Percentiles rank a stretch among this genome's conserved stretches.
Evolutionary conservation across 1,140 invertebrate genomes (phyloP).

Genomic region (Aphaenogaster rudis): DNA sequence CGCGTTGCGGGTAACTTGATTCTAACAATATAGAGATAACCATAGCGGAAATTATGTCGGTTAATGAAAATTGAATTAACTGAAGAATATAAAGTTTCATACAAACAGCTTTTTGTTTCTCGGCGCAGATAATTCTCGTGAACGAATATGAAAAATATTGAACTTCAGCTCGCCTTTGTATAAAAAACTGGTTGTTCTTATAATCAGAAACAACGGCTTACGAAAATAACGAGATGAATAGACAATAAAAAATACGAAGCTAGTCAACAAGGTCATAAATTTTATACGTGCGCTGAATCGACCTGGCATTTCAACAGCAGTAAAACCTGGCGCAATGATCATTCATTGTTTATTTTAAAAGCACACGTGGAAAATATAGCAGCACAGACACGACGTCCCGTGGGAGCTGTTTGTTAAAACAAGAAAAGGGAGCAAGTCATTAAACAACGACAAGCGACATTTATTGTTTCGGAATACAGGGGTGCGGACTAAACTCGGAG

Average conservation of each 20-base stretch:
- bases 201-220: neutral
- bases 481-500: neutral
- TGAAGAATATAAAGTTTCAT: slow-evolving; percentile 10
- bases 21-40: slow-evolving; percentile 12
- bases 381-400: neutral
- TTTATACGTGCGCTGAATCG: neutral
- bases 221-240: slow-evolving; percentile 3
- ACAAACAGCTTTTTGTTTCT: neutral
- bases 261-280: neutral
- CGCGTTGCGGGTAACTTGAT: neutral
- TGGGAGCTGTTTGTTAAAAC: slow-evolving; percentile 20
- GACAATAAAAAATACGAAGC: neutral
- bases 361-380: slow-evolving; percentile 26
- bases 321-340: slow-evolving; percentile 43
- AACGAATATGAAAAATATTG: neutral
- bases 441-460: slow-evolving; percentile 46
- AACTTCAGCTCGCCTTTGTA: neutral
- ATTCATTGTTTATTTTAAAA: slow-evolving; percentile 43
- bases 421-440: slow-evolving; percentile 18
- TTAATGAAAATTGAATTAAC: slow-evolving; percentile 25
- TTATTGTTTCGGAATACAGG: slow-evolving; percentile 34
- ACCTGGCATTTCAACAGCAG: neutral
- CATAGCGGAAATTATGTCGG: neutral
- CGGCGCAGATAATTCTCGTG: neutral
- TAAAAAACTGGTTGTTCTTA: neutral